These are phyloP conservation scores for Neoascia interrupta DNA, from an alignment of 2,888 invertebrate genomes.

Conservation along the genomic window DNA sequence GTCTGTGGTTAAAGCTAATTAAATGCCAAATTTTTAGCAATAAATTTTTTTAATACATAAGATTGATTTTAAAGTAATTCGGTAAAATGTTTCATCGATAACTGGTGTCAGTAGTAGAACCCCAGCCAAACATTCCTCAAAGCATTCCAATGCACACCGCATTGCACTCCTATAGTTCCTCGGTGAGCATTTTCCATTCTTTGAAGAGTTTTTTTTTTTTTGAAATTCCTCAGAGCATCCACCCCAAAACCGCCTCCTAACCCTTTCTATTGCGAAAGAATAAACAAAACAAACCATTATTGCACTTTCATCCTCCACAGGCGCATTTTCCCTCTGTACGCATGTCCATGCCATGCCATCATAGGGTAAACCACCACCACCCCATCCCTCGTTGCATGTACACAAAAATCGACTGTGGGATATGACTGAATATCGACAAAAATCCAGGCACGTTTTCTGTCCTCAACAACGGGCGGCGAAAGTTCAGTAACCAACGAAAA, in stretches of 20 bases:
- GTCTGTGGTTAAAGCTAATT: too few species aligned
- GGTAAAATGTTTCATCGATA: too few species aligned
- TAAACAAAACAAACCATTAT: conserved; percentile 51
- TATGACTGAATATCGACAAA: conserved; percentile 28
- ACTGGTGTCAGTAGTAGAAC: too few species aligned
- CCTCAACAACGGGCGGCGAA: conserved; percentile 5
- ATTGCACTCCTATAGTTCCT: too few species aligned
- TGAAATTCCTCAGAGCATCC: background rate
- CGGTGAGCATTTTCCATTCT: too few species aligned
- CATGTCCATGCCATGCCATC: conserved; percentile 43
- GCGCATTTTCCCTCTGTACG: background rate
- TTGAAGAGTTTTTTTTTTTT: too few species aligned
- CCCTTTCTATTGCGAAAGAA: too few species aligned
- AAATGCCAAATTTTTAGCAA: too few species aligned
- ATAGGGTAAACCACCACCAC: conserved; percentile 15
- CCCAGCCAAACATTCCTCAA: too few species aligned
- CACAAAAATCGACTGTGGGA: conserved; percentile 21
- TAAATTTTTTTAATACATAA: too few species aligned
- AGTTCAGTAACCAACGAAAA: conserved; percentile 47
- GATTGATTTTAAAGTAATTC: too few species aligned
- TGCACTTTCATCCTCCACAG: conserved; percentile 11
- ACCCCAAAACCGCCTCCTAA: background rate
- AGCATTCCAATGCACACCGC: too few species aligned
- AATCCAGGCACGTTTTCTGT: conserved; percentile 21
- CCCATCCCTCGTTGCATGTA: background rate